Conservation (phyloP, 2,113 vertebrate genomes). For the Sylvicapra grimmia region DNA sequence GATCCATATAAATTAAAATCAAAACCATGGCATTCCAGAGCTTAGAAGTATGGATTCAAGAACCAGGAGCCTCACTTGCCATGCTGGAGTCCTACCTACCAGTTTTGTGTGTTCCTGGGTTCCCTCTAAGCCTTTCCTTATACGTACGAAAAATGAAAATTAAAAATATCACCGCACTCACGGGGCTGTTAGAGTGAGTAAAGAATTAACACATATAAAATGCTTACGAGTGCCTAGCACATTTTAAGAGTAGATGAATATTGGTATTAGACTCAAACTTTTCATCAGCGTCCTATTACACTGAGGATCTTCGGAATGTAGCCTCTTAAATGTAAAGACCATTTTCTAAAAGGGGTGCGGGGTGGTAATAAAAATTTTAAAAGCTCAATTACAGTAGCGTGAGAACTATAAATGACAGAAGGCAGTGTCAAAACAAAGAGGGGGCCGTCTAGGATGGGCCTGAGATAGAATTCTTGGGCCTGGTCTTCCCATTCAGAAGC, state of each 20-base stretch:
- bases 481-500: conserved; percentile 36
- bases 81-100: neutral
- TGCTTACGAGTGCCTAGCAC: neutral
- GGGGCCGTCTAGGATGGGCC: neutral
- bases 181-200: neutral
- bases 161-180: neutral
- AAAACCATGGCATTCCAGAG: neutral
- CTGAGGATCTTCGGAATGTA: neutral
- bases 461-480: conserved; percentile 14
- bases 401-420: neutral
- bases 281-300: fast-evolving
- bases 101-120: fast-evolving
- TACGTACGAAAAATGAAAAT: neutral
- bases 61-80: no score
- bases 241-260: neutral
- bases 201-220: neutral
- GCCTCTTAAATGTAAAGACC: neutral
- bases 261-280: neutral
- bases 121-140: neutral
- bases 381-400: neutral
- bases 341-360: neutral
- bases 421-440: neutral
- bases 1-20: neutral
- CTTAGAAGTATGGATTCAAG: neutral
- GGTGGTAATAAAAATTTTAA: neutral